These are phyloP conservation scores for Chrysochloris asiatica DNA, from an alignment of 2,113 vertebrate genomes.

Conservation along the genomic window DNA sequence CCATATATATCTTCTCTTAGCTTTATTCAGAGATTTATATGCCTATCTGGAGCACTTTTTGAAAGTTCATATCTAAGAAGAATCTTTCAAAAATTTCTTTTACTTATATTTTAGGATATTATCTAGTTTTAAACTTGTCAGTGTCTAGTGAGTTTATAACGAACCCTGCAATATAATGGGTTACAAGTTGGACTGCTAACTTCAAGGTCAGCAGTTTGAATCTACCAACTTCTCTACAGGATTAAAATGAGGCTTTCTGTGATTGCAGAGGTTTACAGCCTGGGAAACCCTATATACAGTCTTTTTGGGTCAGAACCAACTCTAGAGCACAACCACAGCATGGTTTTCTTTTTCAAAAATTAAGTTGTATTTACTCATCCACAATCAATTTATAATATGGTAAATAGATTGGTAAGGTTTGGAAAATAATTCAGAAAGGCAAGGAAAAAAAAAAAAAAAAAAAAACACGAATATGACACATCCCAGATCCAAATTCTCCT, in stretches of 20 bases:
- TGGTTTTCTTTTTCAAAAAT: not conserved
- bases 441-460: not conserved
- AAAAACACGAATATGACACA: not conserved
- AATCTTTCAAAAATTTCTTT: slow-evolving; percentile 7
- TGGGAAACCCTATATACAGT: too few species aligned
- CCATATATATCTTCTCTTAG: not conserved
- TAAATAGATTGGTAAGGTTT: not conserved
- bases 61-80: not conserved
- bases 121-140: not conserved
- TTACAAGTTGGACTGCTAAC: too few species aligned
- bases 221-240: too few species aligned
- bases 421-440: not conserved
- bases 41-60: not conserved
- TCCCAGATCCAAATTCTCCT: not conserved
- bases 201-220: too few species aligned
- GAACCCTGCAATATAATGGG: too few species aligned
- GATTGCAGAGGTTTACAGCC: too few species aligned
- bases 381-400: not conserved
- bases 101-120: not conserved
- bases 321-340: too few species aligned
- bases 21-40: not conserved
- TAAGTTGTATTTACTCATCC: not conserved
- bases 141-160: not conserved
- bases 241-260: too few species aligned
- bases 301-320: too few species aligned